Conservation (phyloP, 2,888 invertebrate genomes). For the Chymomyza procnemis region DNA sequence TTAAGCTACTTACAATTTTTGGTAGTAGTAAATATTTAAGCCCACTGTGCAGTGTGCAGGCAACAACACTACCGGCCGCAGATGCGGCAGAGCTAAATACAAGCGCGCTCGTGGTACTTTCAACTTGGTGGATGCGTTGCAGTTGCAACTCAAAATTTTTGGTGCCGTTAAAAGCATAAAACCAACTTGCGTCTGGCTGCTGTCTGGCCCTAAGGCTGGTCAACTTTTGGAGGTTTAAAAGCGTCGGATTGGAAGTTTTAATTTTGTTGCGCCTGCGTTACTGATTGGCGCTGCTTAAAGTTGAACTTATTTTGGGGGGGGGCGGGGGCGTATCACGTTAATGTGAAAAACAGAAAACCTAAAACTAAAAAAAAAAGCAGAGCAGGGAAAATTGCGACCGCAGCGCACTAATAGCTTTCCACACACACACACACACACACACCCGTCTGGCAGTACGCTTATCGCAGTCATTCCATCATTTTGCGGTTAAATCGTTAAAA, state of each 20-base stretch:
- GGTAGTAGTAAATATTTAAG: background rate
- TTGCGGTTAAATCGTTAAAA: conserved; percentile 71
- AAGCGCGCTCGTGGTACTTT: background rate
- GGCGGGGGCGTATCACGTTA: too few relatives aligned
- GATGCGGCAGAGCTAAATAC: background rate
- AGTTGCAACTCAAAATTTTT: conserved; percentile 12
- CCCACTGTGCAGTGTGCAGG: background rate
- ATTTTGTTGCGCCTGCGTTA: conserved; percentile 16
- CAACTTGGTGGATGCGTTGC: conserved; percentile 4
- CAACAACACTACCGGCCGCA: background rate
- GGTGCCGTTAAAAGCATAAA: conserved; percentile 26
- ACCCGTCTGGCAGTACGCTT: conserved; percentile 42
- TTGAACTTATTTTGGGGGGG: conserved; percentile 48
- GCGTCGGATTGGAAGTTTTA: conserved; percentile 5
- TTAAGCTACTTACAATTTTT: too few relatives aligned
- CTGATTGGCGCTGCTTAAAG: conserved; percentile 38
- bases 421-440: conserved; percentile 10
- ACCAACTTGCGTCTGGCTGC: conserved; percentile 2
- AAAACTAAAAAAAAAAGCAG: conserved; percentile 42
- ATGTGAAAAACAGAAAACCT: conserved; percentile 36
- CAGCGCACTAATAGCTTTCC: conserved; percentile 46
- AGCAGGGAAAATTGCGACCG: background rate
- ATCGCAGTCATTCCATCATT: conserved; percentile 68
- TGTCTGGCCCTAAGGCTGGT: conserved; percentile 5
- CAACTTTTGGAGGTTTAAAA: conserved; percentile 19